Base-by-base conservation (phyloP, 2,113 vertebrate species). In the Varanus komodoensis region DNA sequence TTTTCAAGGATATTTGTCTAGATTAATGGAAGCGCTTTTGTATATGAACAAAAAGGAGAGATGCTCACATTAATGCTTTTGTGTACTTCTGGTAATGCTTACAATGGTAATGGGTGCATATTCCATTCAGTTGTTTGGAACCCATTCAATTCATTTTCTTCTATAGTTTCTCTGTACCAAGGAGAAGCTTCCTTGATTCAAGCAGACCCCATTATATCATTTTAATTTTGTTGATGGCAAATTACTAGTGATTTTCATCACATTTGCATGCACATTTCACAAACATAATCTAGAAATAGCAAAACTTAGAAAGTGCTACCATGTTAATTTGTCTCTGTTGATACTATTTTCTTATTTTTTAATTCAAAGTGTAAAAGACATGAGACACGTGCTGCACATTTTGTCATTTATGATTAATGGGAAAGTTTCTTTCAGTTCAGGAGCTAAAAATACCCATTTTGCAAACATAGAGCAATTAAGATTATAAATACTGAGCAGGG, bases 1-100 rank as follows among this genome's bases (percentile, higher is more conserved):
- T 90, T 95, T 96, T 96, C 94, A 96, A 83, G 93, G 88, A 93
- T 93, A 93, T 95, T 93, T 96, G 95, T 96, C 92, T 91, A 92
- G 95, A 95, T 96, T 93, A 96, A 93, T 94, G 92, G 91, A 93
- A 91, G 90, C 25, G 23, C 2, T 15, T 90, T 93, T 93, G 91
- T 88, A 84, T 84, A 93, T 79, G 87, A 91, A 92, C 80, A 92
- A 84, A 95, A 93, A 91, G 8, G 48, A 91, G 86, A 94, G 75
- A 94, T 92, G 92, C 90, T 94, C 71, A 94, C 94, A 85, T 88
- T 50, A 8, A 93, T 77, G 29, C 27, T 89, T 68, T 87, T 87
- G 84, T 92, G 80, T 92, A 95, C 91, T 87, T 96, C 87, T 44
- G n/a, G 80, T 83, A 90, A 89, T 86, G 91, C 89, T 91, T 92